Conservation (phyloP, 2,888 invertebrate species). For the Vanessa cardui region DNA sequence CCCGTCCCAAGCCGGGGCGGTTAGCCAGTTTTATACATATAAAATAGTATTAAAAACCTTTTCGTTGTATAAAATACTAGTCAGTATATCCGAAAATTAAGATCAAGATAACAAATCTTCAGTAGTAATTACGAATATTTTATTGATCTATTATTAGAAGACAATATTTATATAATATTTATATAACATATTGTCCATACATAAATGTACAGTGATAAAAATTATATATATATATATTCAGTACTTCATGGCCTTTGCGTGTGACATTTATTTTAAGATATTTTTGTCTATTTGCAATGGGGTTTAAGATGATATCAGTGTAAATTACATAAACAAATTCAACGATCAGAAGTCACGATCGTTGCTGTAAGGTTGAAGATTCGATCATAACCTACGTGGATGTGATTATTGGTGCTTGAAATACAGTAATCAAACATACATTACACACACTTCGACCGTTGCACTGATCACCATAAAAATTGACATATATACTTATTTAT, state of each 20-base stretch:
- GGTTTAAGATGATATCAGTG: constrained; percentile 45
- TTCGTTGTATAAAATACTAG: no score
- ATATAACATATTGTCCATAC: no score
- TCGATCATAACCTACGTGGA: background rate
- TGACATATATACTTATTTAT: no score
- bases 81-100: no score
- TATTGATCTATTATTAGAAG: no score
- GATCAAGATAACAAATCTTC: no score
- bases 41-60: no score
- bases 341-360: constrained; percentile 49
- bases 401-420: background rate
- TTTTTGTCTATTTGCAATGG: constrained; percentile 36
- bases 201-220: background rate
- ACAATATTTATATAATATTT: no score
- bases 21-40: no score
- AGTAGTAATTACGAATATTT: no score
- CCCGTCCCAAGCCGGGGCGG: no score
- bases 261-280: constrained; percentile 35
- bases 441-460: background rate
- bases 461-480: no score
- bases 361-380: background rate
- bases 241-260: background rate
- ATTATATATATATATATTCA: background rate
- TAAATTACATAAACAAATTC: constrained; percentile 45
- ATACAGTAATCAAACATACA: constrained; percentile 2